phyloP scores from a whole-genome alignment of 2,113 vertebrate species.

The Labrus mixtus region DNA sequence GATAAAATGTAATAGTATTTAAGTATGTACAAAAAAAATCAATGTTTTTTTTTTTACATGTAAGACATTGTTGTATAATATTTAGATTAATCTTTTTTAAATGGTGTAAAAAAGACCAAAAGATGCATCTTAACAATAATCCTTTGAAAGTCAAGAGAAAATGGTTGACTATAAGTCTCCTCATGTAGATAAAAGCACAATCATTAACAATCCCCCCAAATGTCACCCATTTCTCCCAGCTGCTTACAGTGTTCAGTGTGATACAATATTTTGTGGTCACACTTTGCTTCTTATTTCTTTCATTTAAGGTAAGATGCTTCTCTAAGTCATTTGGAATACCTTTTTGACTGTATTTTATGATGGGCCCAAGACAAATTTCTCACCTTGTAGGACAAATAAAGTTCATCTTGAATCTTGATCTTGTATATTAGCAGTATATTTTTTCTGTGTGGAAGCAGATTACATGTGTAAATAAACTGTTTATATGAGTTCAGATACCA shows the following conservation, averaged over 20 bases:
- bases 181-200: constrained; percentile 64
- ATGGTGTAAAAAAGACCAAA: constrained; percentile 3
- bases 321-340: constrained; percentile 1
- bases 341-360: neutral
- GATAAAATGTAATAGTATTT: neutral
- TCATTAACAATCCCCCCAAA: constrained; percentile 41
- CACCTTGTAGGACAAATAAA: neutral
- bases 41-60: too few species aligned
- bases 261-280: constrained; percentile 3
- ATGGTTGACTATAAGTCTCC: constrained; percentile 62
- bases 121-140: constrained; percentile 62
- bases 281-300: constrained; percentile 10
- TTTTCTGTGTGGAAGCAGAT: constrained; percentile 13
- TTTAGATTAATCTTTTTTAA: constrained; percentile 9
- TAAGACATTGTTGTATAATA: neutral
- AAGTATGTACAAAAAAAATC: neutral
- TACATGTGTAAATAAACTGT: constrained; percentile 43
- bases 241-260: neutral
- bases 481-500: constrained; percentile 34
- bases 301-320: constrained; percentile 6
- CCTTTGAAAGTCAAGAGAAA: constrained; percentile 57
- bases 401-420: too few species aligned
- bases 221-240: constrained; percentile 15
- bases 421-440: neutral
- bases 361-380: neutral